These are phyloP conservation scores for Eidolon dupreanum DNA, from an alignment of 2,797 vertebrate species.

Conservation along the genomic window DNA sequence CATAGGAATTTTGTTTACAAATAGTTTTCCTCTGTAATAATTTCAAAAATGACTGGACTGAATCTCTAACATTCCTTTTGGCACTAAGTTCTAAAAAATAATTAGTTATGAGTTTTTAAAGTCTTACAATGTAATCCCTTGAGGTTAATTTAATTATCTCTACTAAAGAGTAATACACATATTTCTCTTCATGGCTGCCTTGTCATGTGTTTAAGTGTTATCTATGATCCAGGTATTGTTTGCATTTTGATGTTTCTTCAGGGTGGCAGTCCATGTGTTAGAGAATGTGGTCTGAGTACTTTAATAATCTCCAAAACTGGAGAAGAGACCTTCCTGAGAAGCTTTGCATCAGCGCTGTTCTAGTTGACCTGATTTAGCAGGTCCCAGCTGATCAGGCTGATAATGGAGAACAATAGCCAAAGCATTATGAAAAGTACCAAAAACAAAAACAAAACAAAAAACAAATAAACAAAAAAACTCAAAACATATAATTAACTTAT, in stretches of 20 bases:
- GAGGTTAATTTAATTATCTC: neutral
- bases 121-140: neutral
- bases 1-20: neutral
- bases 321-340: neutral
- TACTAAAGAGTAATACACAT: neutral
- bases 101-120: neutral
- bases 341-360: neutral
- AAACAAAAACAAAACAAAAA: neutral
- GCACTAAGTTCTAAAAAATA: neutral
- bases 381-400: neutral
- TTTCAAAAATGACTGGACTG: neutral
- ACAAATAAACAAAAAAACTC: neutral
- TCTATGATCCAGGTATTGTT: neutral
- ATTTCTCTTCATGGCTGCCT: neutral
- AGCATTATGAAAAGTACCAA: neutral
- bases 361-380: neutral
- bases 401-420: neutral
- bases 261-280: neutral
- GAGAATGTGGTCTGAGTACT: neutral
- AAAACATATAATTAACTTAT: neutral
- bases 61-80: neutral
- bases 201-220: neutral
- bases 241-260: neutral
- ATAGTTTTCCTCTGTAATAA: neutral
- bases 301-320: neutral